phyloP scores from a whole-genome alignment of 2,888 invertebrate genomes.

The Diarsia mendica region DNA sequence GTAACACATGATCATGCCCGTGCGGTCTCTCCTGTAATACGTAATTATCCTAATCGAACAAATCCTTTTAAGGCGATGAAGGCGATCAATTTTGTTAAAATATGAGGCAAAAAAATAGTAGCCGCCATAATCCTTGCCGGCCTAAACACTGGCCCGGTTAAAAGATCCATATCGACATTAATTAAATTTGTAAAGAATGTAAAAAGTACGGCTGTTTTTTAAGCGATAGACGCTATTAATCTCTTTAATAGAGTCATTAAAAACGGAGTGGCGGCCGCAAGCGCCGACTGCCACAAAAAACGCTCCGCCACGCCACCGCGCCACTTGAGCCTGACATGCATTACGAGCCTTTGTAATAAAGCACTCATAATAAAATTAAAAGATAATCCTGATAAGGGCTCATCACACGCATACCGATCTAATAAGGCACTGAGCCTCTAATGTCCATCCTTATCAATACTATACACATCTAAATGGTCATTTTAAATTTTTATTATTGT shows the following conservation, averaged over 20 bases:
- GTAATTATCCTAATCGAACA: slow-evolving; percentile 27
- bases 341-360: slow-evolving; percentile 74
- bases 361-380: slow-evolving; percentile 79
- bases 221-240: slow-evolving; percentile 86
- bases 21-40: neutral
- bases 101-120: slow-evolving; percentile 30
- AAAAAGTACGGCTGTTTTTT: slow-evolving; percentile 83
- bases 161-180: slow-evolving; percentile 84
- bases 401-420: slow-evolving; percentile 71
- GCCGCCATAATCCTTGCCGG: slow-evolving; percentile 31
- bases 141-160: slow-evolving; percentile 64
- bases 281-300: slow-evolving; percentile 73
- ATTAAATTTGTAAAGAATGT: slow-evolving; percentile 87
- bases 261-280: slow-evolving; percentile 81
- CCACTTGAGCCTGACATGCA: slow-evolving; percentile 68
- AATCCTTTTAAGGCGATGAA: slow-evolving; percentile 12
- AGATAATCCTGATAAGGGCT: slow-evolving; percentile 72
- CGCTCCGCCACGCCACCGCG: slow-evolving; percentile 56
- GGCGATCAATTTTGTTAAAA: slow-evolving; percentile 5
- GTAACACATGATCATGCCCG: neutral
- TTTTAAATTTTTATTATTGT: slow-evolving; percentile 75
- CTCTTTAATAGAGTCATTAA: slow-evolving; percentile 90
- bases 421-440: slow-evolving; percentile 66
- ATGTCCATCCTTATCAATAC: slow-evolving; percentile 73
- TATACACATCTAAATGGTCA: slow-evolving; percentile 79